Base-by-base conservation (phyloP, 1,140 invertebrate genomes). In the Onthophagus taurus region DNA sequence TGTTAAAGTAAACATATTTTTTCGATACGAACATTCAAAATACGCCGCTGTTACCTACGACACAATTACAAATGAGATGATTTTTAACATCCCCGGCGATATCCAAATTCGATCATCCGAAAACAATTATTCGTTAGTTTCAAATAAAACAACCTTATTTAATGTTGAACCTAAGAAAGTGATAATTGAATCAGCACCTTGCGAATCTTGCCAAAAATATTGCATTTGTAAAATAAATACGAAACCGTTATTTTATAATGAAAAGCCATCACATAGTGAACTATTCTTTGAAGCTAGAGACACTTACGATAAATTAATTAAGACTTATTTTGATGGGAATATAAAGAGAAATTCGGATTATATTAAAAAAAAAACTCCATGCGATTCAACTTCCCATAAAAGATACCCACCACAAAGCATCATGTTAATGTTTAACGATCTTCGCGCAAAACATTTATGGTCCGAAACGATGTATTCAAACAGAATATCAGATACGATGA, bases 1-100 rank as follows among this genome's bases (percentile, higher is more conserved):
- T 29, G 13, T 29, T 17, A 26, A 41, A 8, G n/a, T 41, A 11
- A 29, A 23, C 29, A 26, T 21, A 16, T 41, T 16, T 17, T 29
- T 26, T 17, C 38, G 29, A 18, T 41, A 26, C 16, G 38, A 41
- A 17, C 38, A 41, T 41, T 24, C 38, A 2, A 12, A 41, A 11
- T 41, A 41, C 17, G 19, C 23, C 14, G 29, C 38, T 16, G 12
- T 41, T 41, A 41, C 29, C 24, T 29, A 41, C 7, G 11, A 29
- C 9, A 26, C 24, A 41, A 21, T 37, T 37, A 3, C 7, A 23
- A 26, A 21, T 41, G 6, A 6, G 6, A 7, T 26, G 23, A 6
- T 7, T 6, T 26, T 26, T 6, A 7, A 7, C 6, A 26, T 26
- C 6, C 23, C 23, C 6, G 23, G n/a, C n/a, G n/a, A 26, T 26